Evolutionary conservation across 1,140 invertebrate species (phyloP).

Genomic region (Caenorhabditis remanei): DNA sequence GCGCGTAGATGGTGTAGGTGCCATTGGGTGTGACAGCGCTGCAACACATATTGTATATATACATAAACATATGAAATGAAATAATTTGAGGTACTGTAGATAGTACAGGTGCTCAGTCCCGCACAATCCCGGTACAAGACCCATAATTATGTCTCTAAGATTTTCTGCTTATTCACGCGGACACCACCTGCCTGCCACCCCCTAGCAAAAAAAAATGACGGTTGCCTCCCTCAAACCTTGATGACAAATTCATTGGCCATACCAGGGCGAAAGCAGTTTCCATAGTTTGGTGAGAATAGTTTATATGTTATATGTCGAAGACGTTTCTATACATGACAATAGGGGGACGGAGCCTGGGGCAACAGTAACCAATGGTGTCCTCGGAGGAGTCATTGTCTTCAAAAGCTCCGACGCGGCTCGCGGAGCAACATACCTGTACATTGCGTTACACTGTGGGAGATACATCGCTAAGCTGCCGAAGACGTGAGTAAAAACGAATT

Average conservation of each 20-base stretch:
- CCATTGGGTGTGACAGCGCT: constrained; percentile 44
- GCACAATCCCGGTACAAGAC: no score
- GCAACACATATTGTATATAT: neutral
- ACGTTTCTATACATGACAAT: neutral
- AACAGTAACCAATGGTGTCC: constrained; percentile 44
- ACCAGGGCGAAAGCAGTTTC: constrained; percentile 21
- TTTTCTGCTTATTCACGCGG: no score
- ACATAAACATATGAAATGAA: neutral
- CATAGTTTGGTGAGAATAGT: constrained; percentile 37
- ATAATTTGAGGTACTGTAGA: neutral
- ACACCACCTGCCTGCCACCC: neutral
- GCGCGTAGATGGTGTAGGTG: neutral
- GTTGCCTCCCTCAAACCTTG: neutral
- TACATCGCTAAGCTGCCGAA: neutral
- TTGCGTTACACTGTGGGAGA: constrained; percentile 13
- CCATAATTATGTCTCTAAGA: no score
- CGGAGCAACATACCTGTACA: constrained; percentile 23
- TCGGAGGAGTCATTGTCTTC: neutral
- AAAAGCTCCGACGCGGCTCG: no score
- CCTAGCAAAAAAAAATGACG: neutral
- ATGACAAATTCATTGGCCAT: constrained; percentile 38
- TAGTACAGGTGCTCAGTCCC: neutral
- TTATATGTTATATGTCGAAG: neutral
- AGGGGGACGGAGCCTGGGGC: constrained; percentile 2
- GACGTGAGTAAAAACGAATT: neutral